A percentile compares a stretch with the other conserved stretches of the same genome.
These are phyloP conservation scores for Emmelina monodactyla DNA, from an alignment of 2,888 invertebrate genomes.

Conservation along the genomic window DNA sequence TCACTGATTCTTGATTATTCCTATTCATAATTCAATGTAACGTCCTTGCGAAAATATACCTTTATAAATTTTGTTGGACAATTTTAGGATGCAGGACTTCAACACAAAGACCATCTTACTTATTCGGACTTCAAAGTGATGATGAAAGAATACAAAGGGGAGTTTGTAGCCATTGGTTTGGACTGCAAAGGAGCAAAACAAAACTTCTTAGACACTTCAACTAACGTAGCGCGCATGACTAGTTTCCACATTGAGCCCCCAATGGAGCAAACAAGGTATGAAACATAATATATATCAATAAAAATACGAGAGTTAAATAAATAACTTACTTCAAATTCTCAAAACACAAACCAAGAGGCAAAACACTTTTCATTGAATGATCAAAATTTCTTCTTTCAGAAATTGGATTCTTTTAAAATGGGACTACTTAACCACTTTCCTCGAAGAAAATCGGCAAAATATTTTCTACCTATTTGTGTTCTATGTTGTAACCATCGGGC, in stretches of 20 bases:
- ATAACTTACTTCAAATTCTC: too few relatives aligned
- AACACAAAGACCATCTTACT: conserved; percentile 88
- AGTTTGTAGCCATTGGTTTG: conserved; percentile 92
- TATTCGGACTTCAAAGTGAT: conserved; percentile 92
- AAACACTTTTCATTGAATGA: too few relatives aligned
- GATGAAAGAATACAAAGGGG: conserved; percentile 97
- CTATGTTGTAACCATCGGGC: conserved; percentile 90
- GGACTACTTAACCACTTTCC: conserved; percentile 87
- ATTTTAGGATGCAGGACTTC: conserved; percentile 84
- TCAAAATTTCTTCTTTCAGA: conserved; percentile 38
- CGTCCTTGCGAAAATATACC: too few relatives aligned
- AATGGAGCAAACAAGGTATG: conserved; percentile 69
- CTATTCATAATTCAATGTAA: too few relatives aligned
- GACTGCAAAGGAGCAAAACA: conserved; percentile 96
- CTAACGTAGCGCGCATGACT: conserved; percentile 94
- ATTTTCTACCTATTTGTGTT: conserved; percentile 95
- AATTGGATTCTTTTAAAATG: conserved; percentile 80
- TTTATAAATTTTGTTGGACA: too few relatives aligned
- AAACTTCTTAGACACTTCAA: conserved; percentile 93
- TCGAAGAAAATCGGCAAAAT: conserved; percentile 96
- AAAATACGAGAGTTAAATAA: too few relatives aligned
- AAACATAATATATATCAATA: too few relatives aligned
- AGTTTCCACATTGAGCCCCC: conserved; percentile 90
- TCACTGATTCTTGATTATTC: too few relatives aligned
- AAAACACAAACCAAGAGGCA: background rate